These are phyloP conservation scores for Portevinia maculata DNA, from an alignment of 2,888 invertebrate species.

Conservation along the genomic window DNA sequence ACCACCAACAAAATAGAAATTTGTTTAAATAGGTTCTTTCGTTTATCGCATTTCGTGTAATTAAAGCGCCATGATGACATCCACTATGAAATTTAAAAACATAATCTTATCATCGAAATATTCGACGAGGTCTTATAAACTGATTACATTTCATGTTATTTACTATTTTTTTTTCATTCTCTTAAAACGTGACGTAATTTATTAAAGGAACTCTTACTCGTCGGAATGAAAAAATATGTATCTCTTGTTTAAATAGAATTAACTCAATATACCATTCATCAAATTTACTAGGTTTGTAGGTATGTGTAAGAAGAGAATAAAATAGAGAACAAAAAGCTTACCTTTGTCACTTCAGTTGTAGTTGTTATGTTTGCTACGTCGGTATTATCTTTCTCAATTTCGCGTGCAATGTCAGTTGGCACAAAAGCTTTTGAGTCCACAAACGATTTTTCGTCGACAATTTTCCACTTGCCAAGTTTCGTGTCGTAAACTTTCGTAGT, in stretches of 20 bases:
- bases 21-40: no score
- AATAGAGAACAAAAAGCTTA: constrained; percentile 75
- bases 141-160: neutral
- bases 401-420: constrained; percentile 82
- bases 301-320: neutral
- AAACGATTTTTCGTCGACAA: constrained; percentile 83
- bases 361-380: constrained; percentile 83
- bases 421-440: constrained; percentile 82
- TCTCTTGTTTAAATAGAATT: neutral
- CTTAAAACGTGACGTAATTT: constrained; percentile 28
- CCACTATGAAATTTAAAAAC: neutral
- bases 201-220: constrained; percentile 4
- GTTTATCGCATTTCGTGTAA: neutral
- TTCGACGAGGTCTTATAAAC: neutral
- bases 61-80: neutral
- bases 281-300: neutral
- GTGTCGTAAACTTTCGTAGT: constrained; percentile 83
- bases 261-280: neutral
- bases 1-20: no score
- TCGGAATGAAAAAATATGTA: neutral
- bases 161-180: neutral
- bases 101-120: constrained; percentile 1
- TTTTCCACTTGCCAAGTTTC: constrained; percentile 82
- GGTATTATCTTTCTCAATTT: constrained; percentile 83
- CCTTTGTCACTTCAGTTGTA: constrained; percentile 83